A percentile compares a stretch with the other conserved stretches of the same genome.
phyloP scores from a whole-genome alignment of 2,797 vertebrate genomes.

The Pangasius krempfi region DNA sequence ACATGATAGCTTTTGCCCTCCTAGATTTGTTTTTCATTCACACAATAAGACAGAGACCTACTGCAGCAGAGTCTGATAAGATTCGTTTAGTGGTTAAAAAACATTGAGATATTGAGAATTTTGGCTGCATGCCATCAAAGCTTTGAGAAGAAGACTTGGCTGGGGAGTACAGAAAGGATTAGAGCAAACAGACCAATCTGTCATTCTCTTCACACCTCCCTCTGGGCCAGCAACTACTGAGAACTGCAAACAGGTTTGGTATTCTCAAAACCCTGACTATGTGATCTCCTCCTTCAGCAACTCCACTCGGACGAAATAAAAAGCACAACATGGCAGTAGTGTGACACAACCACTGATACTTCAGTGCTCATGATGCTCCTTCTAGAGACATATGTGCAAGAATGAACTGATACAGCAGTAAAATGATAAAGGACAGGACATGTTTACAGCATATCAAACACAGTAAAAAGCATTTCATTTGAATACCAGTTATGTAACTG shows the following conservation, averaged over 20 bases:
- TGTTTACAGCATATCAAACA: not conserved
- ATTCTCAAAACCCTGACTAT: slow-evolving; percentile 23
- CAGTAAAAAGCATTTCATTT: not conserved
- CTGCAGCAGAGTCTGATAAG: not conserved
- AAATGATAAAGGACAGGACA: not conserved
- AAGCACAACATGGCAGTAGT: too few relatives aligned
- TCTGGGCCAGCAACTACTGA: slow-evolving; percentile 11
- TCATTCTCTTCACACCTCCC: slow-evolving; percentile 26
- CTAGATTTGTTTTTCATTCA: not conserved
- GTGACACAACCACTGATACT: not conserved
- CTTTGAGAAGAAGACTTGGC: slow-evolving; percentile 12
- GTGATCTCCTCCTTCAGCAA: not conserved
- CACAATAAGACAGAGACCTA: not conserved
- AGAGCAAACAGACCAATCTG: slow-evolving; percentile 14
- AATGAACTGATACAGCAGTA: not conserved
- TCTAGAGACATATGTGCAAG: too few relatives aligned
- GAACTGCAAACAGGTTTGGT: slow-evolving; percentile 25
- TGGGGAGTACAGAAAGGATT: slow-evolving; percentile 2
- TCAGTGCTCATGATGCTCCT: not conserved
- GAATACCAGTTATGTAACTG: slow-evolving; percentile 23
- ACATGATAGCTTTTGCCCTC: not conserved
- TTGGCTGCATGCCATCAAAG: slow-evolving; percentile 14
- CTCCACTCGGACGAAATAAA: not conserved
- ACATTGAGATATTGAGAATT: not conserved
- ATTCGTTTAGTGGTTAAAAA: not conserved